These are phyloP conservation scores for Epirrhoe tristata DNA, from an alignment of 2,888 invertebrate genomes.

Conservation along the genomic window DNA sequence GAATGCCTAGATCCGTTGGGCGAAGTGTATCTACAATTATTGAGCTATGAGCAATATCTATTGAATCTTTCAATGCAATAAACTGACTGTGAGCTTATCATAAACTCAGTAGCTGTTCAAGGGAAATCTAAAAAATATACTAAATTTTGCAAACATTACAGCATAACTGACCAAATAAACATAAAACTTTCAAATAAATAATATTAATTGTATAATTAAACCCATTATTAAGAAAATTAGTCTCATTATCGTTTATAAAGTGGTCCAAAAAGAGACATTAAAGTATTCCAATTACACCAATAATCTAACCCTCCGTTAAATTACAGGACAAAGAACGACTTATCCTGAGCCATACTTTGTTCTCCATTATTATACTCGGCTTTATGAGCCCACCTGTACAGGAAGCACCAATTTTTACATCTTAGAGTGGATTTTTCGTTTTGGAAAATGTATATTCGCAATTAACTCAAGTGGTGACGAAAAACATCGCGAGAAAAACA, in stretches of 20 bases:
- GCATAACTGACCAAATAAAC: neutral
- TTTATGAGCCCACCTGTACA: conserved; percentile 10
- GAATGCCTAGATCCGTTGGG: no score
- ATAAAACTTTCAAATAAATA: neutral
- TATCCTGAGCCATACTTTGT: conserved; percentile 23
- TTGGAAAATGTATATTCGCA: no score
- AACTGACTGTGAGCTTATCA: no score
- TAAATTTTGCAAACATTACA: neutral
- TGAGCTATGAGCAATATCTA: no score
- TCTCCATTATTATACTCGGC: conserved; percentile 15
- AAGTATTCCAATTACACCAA: conserved; percentile 22
- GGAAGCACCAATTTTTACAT: neutral
- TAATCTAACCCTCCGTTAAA: conserved; percentile 20
- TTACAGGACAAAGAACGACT: conserved; percentile 23
- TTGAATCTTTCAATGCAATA: no score
- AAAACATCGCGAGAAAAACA: no score
- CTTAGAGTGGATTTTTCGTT: no score
- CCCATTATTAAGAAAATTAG: conserved; percentile 15
- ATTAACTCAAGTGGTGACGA: no score
- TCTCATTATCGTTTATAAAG: conserved; percentile 4
- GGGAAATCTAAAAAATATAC: neutral
- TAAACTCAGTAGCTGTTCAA: neutral
- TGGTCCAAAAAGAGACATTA: conserved; percentile 6
- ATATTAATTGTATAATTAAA: conserved; percentile 6
- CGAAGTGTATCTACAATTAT: no score